Conservation (phyloP, 2,888 invertebrate species). For the Agriotes lineatus region DNA sequence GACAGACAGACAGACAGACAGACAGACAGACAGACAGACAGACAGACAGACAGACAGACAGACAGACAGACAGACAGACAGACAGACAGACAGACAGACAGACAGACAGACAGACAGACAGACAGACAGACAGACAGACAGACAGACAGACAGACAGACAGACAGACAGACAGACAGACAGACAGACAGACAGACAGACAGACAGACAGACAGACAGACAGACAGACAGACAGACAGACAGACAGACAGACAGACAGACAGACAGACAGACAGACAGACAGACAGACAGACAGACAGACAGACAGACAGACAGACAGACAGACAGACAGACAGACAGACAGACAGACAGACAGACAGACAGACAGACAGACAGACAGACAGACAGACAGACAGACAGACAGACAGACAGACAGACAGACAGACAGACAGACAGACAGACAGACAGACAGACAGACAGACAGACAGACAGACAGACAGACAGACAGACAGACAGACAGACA, state of each 20-base stretch:
- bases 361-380: neutral
- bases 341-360: neutral
- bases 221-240: neutral
- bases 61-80: neutral
- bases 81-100: neutral
- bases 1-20: neutral
- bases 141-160: neutral
- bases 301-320: neutral
- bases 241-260: neutral
- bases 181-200: neutral
- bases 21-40: neutral
- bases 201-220: neutral
- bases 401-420: neutral
- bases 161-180: neutral
- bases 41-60: neutral
- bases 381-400: neutral
- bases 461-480: neutral
- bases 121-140: neutral
- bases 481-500: neutral
- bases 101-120: neutral
- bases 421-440: neutral
- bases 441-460: neutral
- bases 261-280: neutral
- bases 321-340: neutral
- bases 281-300: neutral